Base-by-base conservation (phyloP, 1,140 invertebrate genomes). In the Venturia canescens region DNA sequence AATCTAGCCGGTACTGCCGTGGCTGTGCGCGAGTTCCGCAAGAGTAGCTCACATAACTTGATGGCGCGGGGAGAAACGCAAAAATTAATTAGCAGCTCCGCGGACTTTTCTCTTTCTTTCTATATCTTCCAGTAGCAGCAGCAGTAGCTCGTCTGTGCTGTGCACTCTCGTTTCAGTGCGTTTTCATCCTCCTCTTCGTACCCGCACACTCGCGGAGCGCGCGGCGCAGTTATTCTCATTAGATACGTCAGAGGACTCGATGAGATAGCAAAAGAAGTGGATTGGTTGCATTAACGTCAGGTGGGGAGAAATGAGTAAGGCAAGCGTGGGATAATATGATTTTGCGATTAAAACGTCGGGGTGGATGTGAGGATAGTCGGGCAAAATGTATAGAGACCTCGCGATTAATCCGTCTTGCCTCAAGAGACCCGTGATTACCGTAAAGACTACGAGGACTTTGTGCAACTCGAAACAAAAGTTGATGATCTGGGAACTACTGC, bases 321-420 rank as follows among this genome's bases (percentile, higher is more conserved):
- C 72, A 50, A 77, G 75, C 75, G 75, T 77, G 75, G 75, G 75
- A 77, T 77, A 77, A 77, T 77, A 77, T 77, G 75, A 77, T 77
- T 77, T 63, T 77, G 75, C 66, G 57, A 77, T 77, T 77, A 77
- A 77, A 77, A 77, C 57, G 31, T 77, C 53, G n/a, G 31, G 57
- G 75, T 69, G 16, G 38, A 71, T 44, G 34, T 31, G 27, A 27
- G 72, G 72, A 77, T 77, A 63, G 29, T 34, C 44, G 48, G 13
- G 48, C 16, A 29, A 53, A 44, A 69, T 44, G 38, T 44, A 63
- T 31, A 57, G 34, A 74, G 50, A 76, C 53, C 50, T 60, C 72
- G 53, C 72, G 53, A 76, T 76, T 76, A 76, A 76, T 76, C 72
- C 53, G 71, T 48, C 23, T 29, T 53, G 44, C 70, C 60, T 63